Conservation (phyloP, 2,888 invertebrate genomes). For the Anthoptus insignis region DNA sequence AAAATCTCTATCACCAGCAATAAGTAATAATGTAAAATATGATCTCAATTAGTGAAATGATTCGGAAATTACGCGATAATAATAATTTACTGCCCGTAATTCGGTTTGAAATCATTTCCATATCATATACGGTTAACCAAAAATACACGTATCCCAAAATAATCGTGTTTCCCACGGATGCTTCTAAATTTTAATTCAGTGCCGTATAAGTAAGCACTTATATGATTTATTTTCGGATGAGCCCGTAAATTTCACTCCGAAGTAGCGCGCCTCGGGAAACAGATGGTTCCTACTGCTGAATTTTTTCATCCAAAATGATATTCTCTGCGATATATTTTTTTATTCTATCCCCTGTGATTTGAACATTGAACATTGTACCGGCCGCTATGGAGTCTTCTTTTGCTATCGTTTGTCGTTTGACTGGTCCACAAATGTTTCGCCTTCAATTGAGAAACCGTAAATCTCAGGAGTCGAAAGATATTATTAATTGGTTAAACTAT, state of each 20-base stretch:
- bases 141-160: neutral
- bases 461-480: too few species aligned
- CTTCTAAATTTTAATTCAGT: slow-evolving; percentile 32
- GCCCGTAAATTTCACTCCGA: slow-evolving; percentile 58
- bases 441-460: too few species aligned
- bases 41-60: too few species aligned
- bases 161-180: slow-evolving; percentile 13
- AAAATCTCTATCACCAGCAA: too few species aligned
- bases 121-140: too few species aligned
- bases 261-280: slow-evolving; percentile 55
- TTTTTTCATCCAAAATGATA: slow-evolving; percentile 50
- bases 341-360: slow-evolving; percentile 13
- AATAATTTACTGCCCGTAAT: neutral
- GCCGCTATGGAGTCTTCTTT: neutral
- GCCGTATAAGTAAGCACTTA: slow-evolving; percentile 35
- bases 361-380: neutral
- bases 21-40: too few species aligned
- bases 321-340: slow-evolving; percentile 21
- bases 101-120: neutral
- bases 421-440: too few species aligned
- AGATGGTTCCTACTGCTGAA: slow-evolving; percentile 59
- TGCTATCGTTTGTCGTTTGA: too few species aligned
- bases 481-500: too few species aligned
- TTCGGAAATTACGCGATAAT: too few species aligned
- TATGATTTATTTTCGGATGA: slow-evolving; percentile 69